A percentile compares a stretch with the other conserved stretches of the same genome.
Evolutionary conservation across 1,140 invertebrate genomes (phyloP).

Genomic region (Caerostris extrusa): DNA sequence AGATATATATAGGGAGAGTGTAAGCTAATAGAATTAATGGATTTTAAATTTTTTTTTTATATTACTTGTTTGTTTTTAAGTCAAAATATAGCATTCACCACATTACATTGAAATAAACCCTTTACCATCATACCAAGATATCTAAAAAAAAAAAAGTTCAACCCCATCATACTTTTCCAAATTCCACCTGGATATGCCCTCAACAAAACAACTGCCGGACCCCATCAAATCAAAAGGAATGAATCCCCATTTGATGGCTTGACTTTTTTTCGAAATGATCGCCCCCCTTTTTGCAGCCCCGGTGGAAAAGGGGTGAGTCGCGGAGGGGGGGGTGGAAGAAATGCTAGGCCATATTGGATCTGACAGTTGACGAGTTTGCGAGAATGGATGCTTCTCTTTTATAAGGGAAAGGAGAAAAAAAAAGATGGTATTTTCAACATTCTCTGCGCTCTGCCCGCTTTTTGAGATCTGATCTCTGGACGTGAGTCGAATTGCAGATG

Average conservation of each 20-base stretch:
- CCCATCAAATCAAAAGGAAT: constrained; percentile 68
- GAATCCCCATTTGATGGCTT: constrained; percentile 40
- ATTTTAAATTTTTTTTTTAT: too few species aligned
- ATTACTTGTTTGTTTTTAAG: too few species aligned
- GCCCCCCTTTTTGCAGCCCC: neutral
- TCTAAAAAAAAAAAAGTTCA: too few species aligned
- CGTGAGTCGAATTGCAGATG: constrained; percentile 61
- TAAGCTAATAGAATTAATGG: too few species aligned
- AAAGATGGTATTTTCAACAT: neutral
- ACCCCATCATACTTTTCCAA: neutral
- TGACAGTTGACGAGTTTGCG: constrained; percentile 70
- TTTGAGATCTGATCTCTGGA: constrained; percentile 61
- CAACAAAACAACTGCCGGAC: constrained; percentile 42
- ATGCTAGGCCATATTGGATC: constrained; percentile 70
- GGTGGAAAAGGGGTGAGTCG: neutral
- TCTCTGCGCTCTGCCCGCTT: neutral
- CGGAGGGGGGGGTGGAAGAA: neutral
- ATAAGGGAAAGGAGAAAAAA: neutral
- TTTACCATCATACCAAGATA: too few species aligned
- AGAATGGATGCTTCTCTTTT: constrained; percentile 65
- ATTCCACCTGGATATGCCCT: neutral
- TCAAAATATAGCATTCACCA: too few species aligned
- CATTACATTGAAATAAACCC: too few species aligned
- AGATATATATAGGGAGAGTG: too few species aligned
- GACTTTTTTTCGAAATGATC: neutral